Conservation (phyloP, 2,888 invertebrate species). For the Drosophila imparisetae region DNA sequence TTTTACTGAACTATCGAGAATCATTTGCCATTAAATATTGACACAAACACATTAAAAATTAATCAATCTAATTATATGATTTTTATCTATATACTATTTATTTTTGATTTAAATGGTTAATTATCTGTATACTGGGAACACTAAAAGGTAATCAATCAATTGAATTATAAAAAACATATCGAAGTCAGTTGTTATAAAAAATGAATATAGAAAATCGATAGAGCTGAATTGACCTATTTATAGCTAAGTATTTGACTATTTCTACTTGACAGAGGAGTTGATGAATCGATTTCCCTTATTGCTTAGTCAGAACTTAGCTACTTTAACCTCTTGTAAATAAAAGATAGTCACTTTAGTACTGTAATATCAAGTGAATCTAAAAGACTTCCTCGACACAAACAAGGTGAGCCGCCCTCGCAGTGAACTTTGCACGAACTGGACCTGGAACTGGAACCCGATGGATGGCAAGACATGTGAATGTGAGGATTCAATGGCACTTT, state of each 20-base stretch:
- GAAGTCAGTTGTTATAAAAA: neutral
- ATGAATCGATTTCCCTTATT: neutral
- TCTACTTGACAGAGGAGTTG: neutral
- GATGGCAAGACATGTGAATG: constrained; percentile 65
- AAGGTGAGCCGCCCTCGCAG: constrained; percentile 52
- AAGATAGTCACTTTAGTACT: neutral
- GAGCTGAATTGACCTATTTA: neutral
- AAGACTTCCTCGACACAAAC: neutral
- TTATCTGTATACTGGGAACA: neutral
- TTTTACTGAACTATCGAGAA: neutral
- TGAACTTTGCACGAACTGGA: constrained; percentile 69
- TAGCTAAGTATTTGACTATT: neutral
- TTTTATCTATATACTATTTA: neutral
- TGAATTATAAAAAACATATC: neutral
- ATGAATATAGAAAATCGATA: neutral
- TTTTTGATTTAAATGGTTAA: neutral
- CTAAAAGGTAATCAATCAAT: neutral
- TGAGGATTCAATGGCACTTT: constrained; percentile 75
- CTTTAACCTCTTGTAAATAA: neutral
- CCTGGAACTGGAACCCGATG: constrained; percentile 22
- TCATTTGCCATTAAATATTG: neutral
- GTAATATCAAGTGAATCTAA: no score
- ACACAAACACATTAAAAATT: neutral
- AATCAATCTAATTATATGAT: neutral
- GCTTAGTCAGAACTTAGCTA: no score